Base-by-base conservation (phyloP, 2,113 vertebrate genomes). In the Paraplagusia blochii region DNA sequence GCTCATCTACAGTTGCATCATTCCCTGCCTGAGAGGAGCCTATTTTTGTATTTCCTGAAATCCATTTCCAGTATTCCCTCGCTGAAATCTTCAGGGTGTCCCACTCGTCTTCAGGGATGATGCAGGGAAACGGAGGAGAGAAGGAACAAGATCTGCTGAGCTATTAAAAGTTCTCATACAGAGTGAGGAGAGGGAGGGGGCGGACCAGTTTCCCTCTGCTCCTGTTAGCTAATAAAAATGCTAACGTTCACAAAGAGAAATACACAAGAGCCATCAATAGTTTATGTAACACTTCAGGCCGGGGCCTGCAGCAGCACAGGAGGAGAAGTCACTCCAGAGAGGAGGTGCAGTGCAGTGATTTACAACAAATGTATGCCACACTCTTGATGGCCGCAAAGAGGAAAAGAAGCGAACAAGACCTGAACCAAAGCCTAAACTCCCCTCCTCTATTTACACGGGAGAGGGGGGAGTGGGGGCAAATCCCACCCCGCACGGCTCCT, bases 181-280 rank as follows among this genome's bases (percentile, higher is more conserved):
- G 47, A 57, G 69, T 35, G 49, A 48, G 55, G 54, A 36, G 22
- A 51, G 36, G 40, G 22, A 51, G 36, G 47, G 36, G 52, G 54
- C 43, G 39, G 48, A 42, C 59, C 72, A 44, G 53, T 58, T 80
- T 81, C 82, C 80, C 69, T 82, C 62, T 63, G 44, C 70, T 68
- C 71, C 82, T 81, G 75, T 85, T 85, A 79, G 82, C 82, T 88
- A 87, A 86, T 88, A 88, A 84, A 82, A 85, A 86, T 86, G 76
- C 76, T 91, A 81, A 76, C 79, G 78, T 78, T 84, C 87, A 90
- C 80, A 87, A 64, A 83, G 80, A 84, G 81, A 86, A 87, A 88
- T 82, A 79, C 68, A 84, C 78, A 72, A 80, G 69, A 61, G 79
- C 74, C 79, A 88, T 90, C 85, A 89, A 92, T 91, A 90, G 88